Percentiles rank a stretch among this genome's conserved stretches.
Evolutionary conservation across 35 echinoderm and acorn worm species (phyloP).

Genomic region (Eucidaris tribuloides): DNA sequence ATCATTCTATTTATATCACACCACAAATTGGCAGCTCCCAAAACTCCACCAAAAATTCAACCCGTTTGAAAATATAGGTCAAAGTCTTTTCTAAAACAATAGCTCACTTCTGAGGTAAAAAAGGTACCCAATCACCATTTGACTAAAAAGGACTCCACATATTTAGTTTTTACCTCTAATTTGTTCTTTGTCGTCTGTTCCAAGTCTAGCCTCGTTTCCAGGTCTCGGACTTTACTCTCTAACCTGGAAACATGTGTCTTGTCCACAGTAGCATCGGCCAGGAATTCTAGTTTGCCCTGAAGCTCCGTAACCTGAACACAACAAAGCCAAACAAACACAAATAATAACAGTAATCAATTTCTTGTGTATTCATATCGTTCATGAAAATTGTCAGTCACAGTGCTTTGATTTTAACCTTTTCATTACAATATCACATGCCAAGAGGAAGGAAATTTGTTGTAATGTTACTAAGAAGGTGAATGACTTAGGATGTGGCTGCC

Average conservation of each 20-base stretch:
- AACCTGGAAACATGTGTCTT: conserved; percentile 59
- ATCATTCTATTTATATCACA: background rate
- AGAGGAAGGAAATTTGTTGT: too few species aligned
- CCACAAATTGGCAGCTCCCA: background rate
- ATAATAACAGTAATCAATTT: background rate
- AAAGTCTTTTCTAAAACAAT: background rate
- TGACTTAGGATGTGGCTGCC: too few species aligned
- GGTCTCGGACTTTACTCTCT: conserved; percentile 60
- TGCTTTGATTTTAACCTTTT: too few species aligned
- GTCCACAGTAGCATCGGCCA: conserved; percentile 69
- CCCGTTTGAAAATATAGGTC: background rate
- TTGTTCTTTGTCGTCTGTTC: conserved; percentile 82
- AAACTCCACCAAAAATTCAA: background rate
- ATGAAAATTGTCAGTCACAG: too few species aligned
- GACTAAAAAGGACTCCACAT: background rate
- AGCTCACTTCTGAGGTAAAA: background rate
- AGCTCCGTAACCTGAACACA: conserved; percentile 71
- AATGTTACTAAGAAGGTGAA: too few species aligned
- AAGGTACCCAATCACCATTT: background rate
- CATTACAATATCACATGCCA: too few species aligned
- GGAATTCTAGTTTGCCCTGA: conserved; percentile 69
- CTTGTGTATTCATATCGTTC: too few species aligned
- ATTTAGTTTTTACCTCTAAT: conserved; percentile 56
- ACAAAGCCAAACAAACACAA: background rate
- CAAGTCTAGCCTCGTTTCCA: conserved; percentile 82